phyloP scores from a whole-genome alignment of 2,888 invertebrate genomes.

The Andrena dorsata region DNA sequence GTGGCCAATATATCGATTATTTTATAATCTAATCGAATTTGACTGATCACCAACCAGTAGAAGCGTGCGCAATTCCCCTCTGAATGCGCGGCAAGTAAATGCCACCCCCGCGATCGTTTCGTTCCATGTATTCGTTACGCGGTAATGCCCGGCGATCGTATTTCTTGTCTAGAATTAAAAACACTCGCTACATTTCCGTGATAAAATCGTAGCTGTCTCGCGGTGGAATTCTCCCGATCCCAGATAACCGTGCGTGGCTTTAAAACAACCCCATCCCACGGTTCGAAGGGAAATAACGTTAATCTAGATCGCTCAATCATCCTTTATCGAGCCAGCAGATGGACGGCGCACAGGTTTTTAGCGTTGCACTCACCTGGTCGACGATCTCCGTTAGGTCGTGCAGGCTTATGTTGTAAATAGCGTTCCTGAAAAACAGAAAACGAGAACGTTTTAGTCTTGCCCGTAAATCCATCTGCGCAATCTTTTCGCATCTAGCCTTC shows the following conservation, averaged over 20 bases:
- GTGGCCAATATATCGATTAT: too few relatives aligned
- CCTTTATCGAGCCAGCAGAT: conserved; percentile 48
- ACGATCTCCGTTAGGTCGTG: conserved; percentile 92
- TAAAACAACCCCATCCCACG: conserved; percentile 7
- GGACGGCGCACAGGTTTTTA: conserved; percentile 30
- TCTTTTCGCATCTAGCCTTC: conserved; percentile 58
- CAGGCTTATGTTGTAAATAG: conserved; percentile 95
- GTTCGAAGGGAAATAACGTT: conserved; percentile 64
- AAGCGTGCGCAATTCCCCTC: neutral
- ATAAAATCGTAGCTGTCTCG: conserved; percentile 43
- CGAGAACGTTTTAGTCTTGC: conserved; percentile 65
- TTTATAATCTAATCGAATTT: neutral
- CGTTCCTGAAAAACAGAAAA: conserved; percentile 89
- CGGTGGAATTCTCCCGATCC: conserved; percentile 27
- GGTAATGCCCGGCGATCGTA: conserved; percentile 28
- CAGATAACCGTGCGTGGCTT: conserved; percentile 23
- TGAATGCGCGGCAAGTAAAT: conserved; percentile 23
- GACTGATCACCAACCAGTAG: neutral
- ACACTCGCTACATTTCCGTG: conserved; percentile 40
- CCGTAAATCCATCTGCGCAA: conserved; percentile 67
- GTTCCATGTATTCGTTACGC: neutral
- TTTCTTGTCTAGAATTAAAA: conserved; percentile 42
- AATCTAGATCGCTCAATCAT: conserved; percentile 52
- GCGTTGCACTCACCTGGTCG: conserved; percentile 87
- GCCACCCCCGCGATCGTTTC: conserved; percentile 9